phyloP scores from a whole-genome alignment of 2,797 vertebrate species.

The Macropodus opercularis region DNA sequence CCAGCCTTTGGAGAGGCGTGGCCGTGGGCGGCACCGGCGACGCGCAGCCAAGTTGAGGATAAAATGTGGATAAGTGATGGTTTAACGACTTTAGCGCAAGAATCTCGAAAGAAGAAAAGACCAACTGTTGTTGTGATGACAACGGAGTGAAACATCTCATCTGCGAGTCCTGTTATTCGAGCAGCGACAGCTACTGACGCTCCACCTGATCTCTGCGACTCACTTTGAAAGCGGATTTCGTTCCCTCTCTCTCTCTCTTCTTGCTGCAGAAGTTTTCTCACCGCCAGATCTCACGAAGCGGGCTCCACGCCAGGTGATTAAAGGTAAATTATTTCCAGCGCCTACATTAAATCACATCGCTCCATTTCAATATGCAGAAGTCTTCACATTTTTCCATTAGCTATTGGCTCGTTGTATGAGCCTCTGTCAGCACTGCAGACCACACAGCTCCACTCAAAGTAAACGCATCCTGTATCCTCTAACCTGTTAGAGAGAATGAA shows the following conservation, averaged over 20 bases:
- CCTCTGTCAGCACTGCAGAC: constrained; percentile 32
- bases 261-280: constrained; percentile 32
- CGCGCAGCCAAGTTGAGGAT: constrained; percentile 73
- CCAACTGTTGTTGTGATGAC: neutral
- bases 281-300: constrained; percentile 41
- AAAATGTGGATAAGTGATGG: constrained; percentile 80
- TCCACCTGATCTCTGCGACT: constrained; percentile 51
- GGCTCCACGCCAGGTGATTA: constrained; percentile 57
- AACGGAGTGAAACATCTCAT: constrained; percentile 15
- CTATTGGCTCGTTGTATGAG: constrained; percentile 42
- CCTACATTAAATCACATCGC: constrained; percentile 50
- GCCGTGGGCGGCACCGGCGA: constrained; percentile 60
- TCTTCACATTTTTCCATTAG: constrained; percentile 50
- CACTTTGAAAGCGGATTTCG: constrained; percentile 25
- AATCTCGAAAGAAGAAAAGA: constrained; percentile 56
- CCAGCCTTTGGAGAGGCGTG: constrained; percentile 70
- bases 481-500: constrained; percentile 34
- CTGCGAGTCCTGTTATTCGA: constrained; percentile 16
- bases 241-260: neutral
- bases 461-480: no score
- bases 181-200: constrained; percentile 13
- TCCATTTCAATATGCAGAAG: constrained; percentile 39
- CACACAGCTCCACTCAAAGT: constrained; percentile 14
- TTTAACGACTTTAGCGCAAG: constrained; percentile 65
- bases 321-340: constrained; percentile 70